Conservation (phyloP, 1,140 invertebrate species). For the Drosophila littoralis region DNA sequence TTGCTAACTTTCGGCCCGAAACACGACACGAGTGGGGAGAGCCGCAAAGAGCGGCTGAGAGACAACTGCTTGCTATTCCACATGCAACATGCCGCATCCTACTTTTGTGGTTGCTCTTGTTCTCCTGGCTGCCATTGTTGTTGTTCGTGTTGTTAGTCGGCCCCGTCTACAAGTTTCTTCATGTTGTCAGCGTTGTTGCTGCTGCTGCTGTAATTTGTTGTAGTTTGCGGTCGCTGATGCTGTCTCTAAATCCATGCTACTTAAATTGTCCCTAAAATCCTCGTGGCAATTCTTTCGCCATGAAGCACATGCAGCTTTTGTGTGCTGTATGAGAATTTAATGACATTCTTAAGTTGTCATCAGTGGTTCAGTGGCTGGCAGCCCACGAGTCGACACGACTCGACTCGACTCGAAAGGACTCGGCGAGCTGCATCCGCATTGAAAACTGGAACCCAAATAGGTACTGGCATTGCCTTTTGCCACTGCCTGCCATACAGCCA, state of each 20-base stretch:
- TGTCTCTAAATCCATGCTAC: conserved; percentile 81
- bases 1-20: conserved; percentile 7
- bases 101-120: conserved; percentile 14
- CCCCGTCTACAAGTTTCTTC: conserved; percentile 13
- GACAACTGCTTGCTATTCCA: conserved; percentile 69
- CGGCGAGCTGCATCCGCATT: conserved; percentile 54
- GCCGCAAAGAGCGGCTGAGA: not conserved
- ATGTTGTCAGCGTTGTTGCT: conserved; percentile 19
- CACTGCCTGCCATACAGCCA: conserved; percentile 27
- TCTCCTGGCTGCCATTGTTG: conserved; percentile 28
- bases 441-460: conserved; percentile 45
- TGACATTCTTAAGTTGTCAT: conserved; percentile 83
- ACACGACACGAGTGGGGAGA: conserved; percentile 27
- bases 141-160: conserved; percentile 21
- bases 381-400: conserved; percentile 24
- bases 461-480: conserved; percentile 33
- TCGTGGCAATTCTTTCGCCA: conserved; percentile 81
- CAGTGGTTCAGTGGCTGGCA: conserved; percentile 75
- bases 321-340: conserved; percentile 81
- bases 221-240: conserved; percentile 40
- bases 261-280: conserved; percentile 83
- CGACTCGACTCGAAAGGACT: conserved; percentile 15
- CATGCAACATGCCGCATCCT: conserved; percentile 51
- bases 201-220: conserved; percentile 25
- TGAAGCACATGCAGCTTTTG: conserved; percentile 82